Evolutionary conservation across 2,113 vertebrate species (phyloP).

Genomic region (Tragulus kanchil): DNA sequence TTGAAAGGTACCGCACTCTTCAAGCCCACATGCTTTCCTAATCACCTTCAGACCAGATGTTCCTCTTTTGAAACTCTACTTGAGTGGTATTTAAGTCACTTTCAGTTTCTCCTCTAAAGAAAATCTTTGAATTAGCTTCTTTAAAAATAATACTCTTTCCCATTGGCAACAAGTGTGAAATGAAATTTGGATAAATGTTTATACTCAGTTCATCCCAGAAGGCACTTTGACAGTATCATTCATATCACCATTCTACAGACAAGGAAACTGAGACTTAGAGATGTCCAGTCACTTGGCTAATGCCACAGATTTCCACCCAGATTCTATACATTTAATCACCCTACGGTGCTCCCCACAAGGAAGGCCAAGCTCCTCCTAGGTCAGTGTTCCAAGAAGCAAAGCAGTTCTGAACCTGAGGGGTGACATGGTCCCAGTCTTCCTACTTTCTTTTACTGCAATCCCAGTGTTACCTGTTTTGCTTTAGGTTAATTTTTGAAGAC

Average conservation of each 20-base stretch:
- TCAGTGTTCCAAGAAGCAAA: neutral
- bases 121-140: neutral
- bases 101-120: neutral
- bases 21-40: neutral
- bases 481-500: neutral
- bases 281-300: neutral
- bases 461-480: neutral
- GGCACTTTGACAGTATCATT: neutral
- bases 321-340: neutral
- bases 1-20: neutral
- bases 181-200: neutral
- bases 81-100: neutral
- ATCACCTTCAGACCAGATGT: neutral
- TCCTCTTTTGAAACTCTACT: neutral
- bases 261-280: neutral
- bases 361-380: neutral
- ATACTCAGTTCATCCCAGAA: neutral
- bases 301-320: neutral
- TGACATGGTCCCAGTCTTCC: neutral
- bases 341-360: neutral
- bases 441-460: neutral
- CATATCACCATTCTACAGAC: neutral
- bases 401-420: neutral
- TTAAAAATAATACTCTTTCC: neutral
- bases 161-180: neutral